These are phyloP conservation scores for Thereva unica DNA, from an alignment of 2,888 invertebrate species.

Conservation along the genomic window DNA sequence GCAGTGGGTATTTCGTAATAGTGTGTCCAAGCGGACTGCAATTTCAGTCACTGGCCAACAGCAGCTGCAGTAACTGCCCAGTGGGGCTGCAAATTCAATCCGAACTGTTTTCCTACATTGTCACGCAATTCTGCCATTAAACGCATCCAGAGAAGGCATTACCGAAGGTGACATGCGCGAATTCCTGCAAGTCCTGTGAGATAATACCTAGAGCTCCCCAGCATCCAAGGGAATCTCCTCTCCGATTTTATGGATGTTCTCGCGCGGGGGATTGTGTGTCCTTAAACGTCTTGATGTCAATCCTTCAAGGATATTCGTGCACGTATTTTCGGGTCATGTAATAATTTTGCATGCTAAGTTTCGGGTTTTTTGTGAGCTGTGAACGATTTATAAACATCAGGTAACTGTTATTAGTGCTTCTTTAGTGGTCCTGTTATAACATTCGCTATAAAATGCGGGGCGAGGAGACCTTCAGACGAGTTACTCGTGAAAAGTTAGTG, in stretches of 20 bases:
- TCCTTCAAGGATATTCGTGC: neutral
- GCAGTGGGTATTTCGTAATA: too few species aligned
- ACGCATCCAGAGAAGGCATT: neutral
- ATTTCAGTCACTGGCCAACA: too few species aligned
- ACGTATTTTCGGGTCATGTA: conserved; percentile 6
- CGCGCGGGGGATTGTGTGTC: neutral
- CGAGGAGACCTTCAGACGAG: conserved; percentile 56
- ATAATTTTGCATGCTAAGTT: neutral
- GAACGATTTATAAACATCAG: neutral
- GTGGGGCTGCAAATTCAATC: too few species aligned
- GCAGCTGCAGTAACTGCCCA: too few species aligned
- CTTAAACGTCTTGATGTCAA: too few species aligned
- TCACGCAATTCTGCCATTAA: conserved; percentile 6
- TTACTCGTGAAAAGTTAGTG: conserved; percentile 58
- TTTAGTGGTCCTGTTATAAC: neutral
- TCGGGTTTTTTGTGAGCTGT: neutral
- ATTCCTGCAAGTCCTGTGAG: neutral
- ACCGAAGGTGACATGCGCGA: conserved; percentile 8
- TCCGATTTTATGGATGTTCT: neutral
- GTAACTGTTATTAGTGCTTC: too few species aligned
- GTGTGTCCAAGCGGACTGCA: too few species aligned
- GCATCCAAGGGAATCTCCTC: neutral
- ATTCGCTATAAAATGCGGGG: conserved; percentile 48
- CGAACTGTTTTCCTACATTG: neutral
- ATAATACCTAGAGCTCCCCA: neutral